Base-by-base conservation (phyloP, 2,113 vertebrate species). In the Callocephalon fimbriatum region DNA sequence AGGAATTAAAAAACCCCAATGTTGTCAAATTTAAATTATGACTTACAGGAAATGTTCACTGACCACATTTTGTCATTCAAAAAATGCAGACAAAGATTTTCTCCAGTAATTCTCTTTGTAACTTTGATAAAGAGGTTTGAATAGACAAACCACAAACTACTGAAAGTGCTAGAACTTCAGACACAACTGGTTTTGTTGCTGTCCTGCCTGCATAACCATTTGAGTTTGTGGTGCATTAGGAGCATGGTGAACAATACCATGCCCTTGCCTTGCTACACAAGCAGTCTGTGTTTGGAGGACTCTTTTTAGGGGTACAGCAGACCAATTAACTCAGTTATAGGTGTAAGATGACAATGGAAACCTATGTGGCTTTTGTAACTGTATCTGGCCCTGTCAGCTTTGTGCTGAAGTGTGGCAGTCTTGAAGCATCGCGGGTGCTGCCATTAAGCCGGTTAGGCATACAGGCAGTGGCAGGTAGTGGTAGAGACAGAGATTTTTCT, bases 181-280 rank as follows among this genome's bases (percentile, higher is more conserved):
- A 51, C 44, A 88, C 7, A 32, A 29, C 40, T 76, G 77, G 23
- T 20, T 56, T 70, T 82, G 7, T 25, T 66, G 19, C 26, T 20
- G 10, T 86, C 32, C 26, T 7, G 5, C 45, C 22, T 71, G 13
- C 50, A 3, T 16, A 44, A 25, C 25, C 17, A 1, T 16, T 47
- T 19, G 22, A 14, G 27, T 53, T 54, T 50, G 35, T 8, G 42
- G 63, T 35, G 32, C 0, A 0, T 4, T 1, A 10, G 65, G 44
- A 79, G 27, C n/a, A 5, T 1, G 1, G 16, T 1, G 4, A 8
- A 2, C 5, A 58, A 10, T 13, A 6, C 26, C 0, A 0, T 44
- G 47, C 20, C 63, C 27, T 56, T 3, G 2, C 23, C 18, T 58
- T 2, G 2, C 23, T 14, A 37, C 15, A 6, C 4, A 6, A 27